phyloP scores from a whole-genome alignment of 2,888 invertebrate species.

The Dexiosoma caninum region DNA sequence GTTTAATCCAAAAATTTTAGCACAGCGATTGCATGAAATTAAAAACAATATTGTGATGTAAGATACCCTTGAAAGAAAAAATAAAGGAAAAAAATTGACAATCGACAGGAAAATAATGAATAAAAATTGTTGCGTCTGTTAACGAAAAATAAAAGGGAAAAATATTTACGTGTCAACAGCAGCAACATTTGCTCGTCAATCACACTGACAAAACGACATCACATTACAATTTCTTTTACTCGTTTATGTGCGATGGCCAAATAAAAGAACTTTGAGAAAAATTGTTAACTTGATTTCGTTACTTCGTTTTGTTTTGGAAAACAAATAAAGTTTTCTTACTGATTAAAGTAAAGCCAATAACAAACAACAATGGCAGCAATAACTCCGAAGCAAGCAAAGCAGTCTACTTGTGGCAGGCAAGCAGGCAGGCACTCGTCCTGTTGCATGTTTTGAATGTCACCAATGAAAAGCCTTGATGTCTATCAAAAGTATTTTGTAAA shows the following conservation, averaged over 20 bases:
- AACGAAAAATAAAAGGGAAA: conserved; percentile 49
- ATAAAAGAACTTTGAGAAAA: conserved; percentile 38
- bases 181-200: conserved; percentile 70
- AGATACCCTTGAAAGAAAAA: conserved; percentile 37
- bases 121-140: conserved; percentile 42
- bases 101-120: conserved; percentile 44
- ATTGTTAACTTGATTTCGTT: conserved; percentile 39
- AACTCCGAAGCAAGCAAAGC: background rate
- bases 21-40: conserved; percentile 23
- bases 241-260: conserved; percentile 1
- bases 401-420: conserved; percentile 26
- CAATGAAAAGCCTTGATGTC: conserved; percentile 55
- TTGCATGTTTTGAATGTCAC: conserved; percentile 55
- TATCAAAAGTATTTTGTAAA: conserved; percentile 53
- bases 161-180: conserved; percentile 61
- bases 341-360: conserved; percentile 47
- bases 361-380: background rate
- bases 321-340: conserved; percentile 43
- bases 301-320: conserved; percentile 1
- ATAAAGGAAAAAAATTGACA: too few species aligned
- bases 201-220: conserved; percentile 76
- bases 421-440: conserved; percentile 22
- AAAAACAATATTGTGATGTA: conserved; percentile 63
- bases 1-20: conserved; percentile 40
- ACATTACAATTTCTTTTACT: conserved; percentile 65